phyloP scores from a whole-genome alignment of 2,113 vertebrate genomes.

The Sarotherodon lohbergeri region DNA sequence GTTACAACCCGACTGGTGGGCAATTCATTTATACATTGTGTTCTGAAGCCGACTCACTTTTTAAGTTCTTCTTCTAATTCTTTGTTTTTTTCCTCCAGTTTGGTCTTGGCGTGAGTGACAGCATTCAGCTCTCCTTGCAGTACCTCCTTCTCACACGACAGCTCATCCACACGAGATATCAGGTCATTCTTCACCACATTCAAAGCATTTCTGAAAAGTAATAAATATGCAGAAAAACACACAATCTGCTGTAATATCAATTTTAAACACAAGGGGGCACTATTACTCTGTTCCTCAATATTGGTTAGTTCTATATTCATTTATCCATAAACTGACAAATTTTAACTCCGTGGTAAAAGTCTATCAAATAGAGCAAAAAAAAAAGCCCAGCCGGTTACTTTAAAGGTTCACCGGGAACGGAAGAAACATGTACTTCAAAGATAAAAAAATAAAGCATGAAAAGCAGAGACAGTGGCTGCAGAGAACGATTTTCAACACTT shows the following conservation, averaged over 20 bases:
- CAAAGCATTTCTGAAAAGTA: constrained; percentile 84
- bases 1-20: neutral
- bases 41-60: constrained; percentile 73
- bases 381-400: neutral
- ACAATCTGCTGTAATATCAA: neutral
- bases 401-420: neutral
- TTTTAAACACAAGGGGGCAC: constrained; percentile 13
- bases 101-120: constrained; percentile 83
- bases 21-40: neutral
- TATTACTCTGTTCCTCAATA: neutral
- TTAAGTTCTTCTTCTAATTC: constrained; percentile 93
- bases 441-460: neutral
- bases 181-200: constrained; percentile 97
- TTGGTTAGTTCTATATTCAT: neutral
- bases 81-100: constrained; percentile 90
- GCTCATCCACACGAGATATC: constrained; percentile 87
- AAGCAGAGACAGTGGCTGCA: neutral
- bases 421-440: neutral
- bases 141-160: constrained; percentile 91
- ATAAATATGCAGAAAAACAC: rapidly evolving
- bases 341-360: neutral
- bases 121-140: constrained; percentile 85
- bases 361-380: neutral
- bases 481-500: neutral
- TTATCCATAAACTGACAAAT: neutral